Evolutionary conservation across 1,140 invertebrate genomes (phyloP).

Genomic region (Eriocheir sinensis): DNA sequence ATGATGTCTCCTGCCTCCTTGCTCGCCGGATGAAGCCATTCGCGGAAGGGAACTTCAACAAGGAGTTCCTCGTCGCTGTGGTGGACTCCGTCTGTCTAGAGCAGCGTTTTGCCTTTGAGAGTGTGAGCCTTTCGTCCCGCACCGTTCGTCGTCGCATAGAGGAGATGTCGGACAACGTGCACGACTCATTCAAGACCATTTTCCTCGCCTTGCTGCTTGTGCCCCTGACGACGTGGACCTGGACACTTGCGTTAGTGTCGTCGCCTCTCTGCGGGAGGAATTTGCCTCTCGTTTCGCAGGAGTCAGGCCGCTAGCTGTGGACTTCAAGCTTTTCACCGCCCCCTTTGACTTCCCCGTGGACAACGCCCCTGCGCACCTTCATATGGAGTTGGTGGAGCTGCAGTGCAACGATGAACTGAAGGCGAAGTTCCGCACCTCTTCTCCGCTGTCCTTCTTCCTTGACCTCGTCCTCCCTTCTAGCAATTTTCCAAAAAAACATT

Average conservation of each 20-base stretch:
- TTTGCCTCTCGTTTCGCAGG: conserved; percentile 43
- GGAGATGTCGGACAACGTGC: conserved; percentile 27
- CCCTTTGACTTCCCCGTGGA: background rate
- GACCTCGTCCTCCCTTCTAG: background rate
- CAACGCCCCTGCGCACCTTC: background rate
- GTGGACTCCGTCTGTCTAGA: background rate
- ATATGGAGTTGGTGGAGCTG: background rate
- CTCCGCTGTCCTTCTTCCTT: conserved; percentile 33
- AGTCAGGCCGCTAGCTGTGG: background rate
- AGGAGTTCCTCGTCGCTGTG: background rate
- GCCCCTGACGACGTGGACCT: background rate
- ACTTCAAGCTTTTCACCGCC: background rate
- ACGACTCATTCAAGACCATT: conserved; percentile 26
- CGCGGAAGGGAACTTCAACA: conserved; percentile 7
- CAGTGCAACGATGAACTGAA: background rate
- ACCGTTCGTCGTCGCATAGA: background rate
- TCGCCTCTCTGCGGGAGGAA: conserved; percentile 16
- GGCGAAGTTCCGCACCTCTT: conserved; percentile 45
- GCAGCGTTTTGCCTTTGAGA: conserved; percentile 48
- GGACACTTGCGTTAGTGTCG: conserved; percentile 19
- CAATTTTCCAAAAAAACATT: conserved; percentile 54
- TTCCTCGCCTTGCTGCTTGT: conserved; percentile 23
- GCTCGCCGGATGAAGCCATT: conserved; percentile 33
- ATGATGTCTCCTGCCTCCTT: conserved; percentile 36
- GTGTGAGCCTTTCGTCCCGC: background rate